Conservation (phyloP, 2,113 vertebrate species). For the Jacana jacana region DNA sequence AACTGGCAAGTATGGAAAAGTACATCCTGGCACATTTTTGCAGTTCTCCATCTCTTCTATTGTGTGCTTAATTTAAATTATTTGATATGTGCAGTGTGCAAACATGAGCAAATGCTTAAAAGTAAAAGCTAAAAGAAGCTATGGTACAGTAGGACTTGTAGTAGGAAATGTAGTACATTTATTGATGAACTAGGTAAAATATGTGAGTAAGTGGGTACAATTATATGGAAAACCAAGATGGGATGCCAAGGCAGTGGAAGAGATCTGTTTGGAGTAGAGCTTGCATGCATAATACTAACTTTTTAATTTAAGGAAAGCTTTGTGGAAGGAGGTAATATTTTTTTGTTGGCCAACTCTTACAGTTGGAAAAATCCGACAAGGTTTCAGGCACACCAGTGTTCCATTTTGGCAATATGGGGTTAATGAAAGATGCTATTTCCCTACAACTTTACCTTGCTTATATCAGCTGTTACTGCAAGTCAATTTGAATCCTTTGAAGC, state of each 20-base stretch:
- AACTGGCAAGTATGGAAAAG: not conserved
- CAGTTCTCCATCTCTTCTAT: not conserved
- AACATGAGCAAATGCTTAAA: not conserved
- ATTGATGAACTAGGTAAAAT: not conserved
- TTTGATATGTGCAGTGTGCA: not conserved
- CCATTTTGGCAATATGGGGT: not conserved
- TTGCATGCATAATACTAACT: not conserved
- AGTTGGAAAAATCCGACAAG: not conserved
- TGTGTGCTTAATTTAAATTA: not conserved
- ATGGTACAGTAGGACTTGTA: not conserved
- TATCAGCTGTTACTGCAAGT: not conserved
- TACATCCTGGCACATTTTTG: not conserved
- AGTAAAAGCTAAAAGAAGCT: not conserved
- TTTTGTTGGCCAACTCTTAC: not conserved
- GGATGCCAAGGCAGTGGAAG: not conserved
- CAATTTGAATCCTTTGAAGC: not conserved
- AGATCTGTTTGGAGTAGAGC: not conserved
- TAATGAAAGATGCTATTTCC: not conserved
- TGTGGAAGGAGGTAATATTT: not conserved
- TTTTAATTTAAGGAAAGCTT: not conserved
- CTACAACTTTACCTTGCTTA: not conserved
- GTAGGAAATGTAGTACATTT: not conserved
- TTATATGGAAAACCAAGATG: not conserved
- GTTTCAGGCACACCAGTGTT: not conserved
- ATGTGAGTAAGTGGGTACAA: not conserved